Evolutionary conservation across 2,113 vertebrate genomes (phyloP).

Genomic region (Aphyosemion australe): DNA sequence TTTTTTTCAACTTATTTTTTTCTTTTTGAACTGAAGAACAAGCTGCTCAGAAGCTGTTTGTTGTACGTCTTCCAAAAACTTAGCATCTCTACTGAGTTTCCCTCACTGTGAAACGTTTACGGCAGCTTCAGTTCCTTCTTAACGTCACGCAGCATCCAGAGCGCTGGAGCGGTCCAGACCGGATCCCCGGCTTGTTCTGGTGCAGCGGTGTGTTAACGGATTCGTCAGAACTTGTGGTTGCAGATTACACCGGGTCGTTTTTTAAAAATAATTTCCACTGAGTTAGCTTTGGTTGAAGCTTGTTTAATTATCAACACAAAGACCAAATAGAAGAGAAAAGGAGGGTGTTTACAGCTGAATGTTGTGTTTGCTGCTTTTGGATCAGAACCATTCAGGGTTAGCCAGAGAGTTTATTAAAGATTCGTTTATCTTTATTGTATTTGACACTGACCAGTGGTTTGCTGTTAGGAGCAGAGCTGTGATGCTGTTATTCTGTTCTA

Average conservation of each 20-base stretch:
- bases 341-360: neutral
- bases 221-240: neutral
- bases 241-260: neutral
- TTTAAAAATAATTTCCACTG: conserved; percentile 7
- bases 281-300: neutral
- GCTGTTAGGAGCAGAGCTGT: neutral
- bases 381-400: neutral
- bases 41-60: conserved; percentile 21
- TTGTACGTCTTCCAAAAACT: conserved; percentile 6
- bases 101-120: conserved; percentile 44
- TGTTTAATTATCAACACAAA: conserved; percentile 17
- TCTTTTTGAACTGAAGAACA: conserved; percentile 1
- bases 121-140: neutral
- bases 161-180: neutral
- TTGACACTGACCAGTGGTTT: neutral
- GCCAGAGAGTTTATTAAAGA: too few relatives aligned
- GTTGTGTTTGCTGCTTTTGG: neutral
- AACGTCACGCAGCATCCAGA: neutral
- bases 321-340: conserved; percentile 17
- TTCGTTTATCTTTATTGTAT: neutral
- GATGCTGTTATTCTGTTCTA: neutral
- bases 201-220: conserved; percentile 20
- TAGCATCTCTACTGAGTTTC: neutral
- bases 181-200: neutral
- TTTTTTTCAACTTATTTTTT: conserved; percentile 35